Base-by-base conservation (phyloP, 2,888 invertebrate genomes). In the Neria commutata region DNA sequence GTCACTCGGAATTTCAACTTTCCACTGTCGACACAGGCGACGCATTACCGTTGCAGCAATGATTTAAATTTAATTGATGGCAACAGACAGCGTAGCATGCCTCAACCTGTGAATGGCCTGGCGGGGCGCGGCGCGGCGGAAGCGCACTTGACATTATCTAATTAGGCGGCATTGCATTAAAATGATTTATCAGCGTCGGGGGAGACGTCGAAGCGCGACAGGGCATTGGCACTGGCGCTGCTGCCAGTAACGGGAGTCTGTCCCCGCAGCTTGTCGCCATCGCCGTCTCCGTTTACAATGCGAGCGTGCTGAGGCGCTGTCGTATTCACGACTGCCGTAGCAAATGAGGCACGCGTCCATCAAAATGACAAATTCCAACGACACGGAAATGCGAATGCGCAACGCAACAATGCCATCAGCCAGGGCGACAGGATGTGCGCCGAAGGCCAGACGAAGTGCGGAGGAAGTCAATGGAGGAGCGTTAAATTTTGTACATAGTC, bases 21-120 rank as follows among this genome's bases (percentile, higher is more conserved):
- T n/a, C 42, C 19, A 21, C 5, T 42, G 21, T 21, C 42, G n/a
- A n/a, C n/a, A n/a, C n/a, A n/a, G n/a, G n/a, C n/a, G n/a, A n/a
- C n/a, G 6, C 42, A 8, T 42, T 42, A 42, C 6, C 71, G 74
- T 74, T 66, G 69, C 70, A 72, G 61, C 60, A 67, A 72, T 74
- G 67, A 74, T 70, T 73, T 75, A 75, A 76, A 69, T 75, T 75
- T 75, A 76, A 76, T 71, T 75, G 73, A 68, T 70, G 65, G 67
- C 75, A 69, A 64, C 67, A 65, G 65, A 2, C 42, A 42, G 14
- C 42, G 21, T 14, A 14, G 10, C 3, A 5, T 5, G 21, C 42
- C 17, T 17, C 42, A 42, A 42, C 42, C 17, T 42, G 42, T 21
- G 23, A 14, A 19, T 19, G 4, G 14, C 26, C 16, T 17, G 26